Percentiles rank a stretch among this genome's conserved stretches.
These are phyloP conservation scores for Aricia artaxerxes DNA, from an alignment of 2,888 invertebrate species.

Conservation along the genomic window DNA sequence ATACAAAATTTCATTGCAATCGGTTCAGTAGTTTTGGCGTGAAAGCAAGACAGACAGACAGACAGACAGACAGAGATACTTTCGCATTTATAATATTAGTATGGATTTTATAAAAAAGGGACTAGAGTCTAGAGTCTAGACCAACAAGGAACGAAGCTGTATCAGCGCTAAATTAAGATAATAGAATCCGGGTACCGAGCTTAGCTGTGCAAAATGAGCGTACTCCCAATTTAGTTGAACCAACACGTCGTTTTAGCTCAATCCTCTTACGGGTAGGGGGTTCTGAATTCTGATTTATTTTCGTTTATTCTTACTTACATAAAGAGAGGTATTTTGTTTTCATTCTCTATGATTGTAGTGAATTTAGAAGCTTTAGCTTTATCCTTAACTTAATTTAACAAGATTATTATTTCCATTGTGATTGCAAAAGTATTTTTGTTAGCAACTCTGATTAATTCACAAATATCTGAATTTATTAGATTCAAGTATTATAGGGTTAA, in stretches of 20 bases:
- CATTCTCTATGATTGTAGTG: background rate
- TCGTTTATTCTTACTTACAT: background rate
- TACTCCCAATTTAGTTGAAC: constrained; percentile 37
- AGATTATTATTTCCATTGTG: background rate
- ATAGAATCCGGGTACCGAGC: background rate
- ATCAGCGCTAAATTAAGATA: background rate
- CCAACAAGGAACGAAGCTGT: background rate
- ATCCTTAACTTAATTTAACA: background rate
- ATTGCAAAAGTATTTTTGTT: background rate
- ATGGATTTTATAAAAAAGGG: too few species aligned
- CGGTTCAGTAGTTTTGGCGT: too few species aligned
- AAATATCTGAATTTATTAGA: background rate
- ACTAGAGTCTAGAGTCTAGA: background rate
- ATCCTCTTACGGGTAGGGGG: constrained; percentile 34
- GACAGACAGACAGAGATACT: too few species aligned
- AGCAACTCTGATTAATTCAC: background rate
- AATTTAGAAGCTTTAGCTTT: background rate
- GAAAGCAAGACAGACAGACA: too few species aligned
- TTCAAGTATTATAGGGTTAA: background rate
- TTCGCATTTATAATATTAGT: too few species aligned
- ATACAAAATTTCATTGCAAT: too few species aligned
- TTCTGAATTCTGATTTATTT: constrained; percentile 16
- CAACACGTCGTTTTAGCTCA: constrained; percentile 32
- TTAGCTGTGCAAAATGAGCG: background rate
- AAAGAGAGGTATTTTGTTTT: background rate